Percentiles rank a stretch among this genome's conserved stretches.
Evolutionary conservation across 2,797 vertebrate genomes (phyloP).

Genomic region (Florisuga fusca): DNA sequence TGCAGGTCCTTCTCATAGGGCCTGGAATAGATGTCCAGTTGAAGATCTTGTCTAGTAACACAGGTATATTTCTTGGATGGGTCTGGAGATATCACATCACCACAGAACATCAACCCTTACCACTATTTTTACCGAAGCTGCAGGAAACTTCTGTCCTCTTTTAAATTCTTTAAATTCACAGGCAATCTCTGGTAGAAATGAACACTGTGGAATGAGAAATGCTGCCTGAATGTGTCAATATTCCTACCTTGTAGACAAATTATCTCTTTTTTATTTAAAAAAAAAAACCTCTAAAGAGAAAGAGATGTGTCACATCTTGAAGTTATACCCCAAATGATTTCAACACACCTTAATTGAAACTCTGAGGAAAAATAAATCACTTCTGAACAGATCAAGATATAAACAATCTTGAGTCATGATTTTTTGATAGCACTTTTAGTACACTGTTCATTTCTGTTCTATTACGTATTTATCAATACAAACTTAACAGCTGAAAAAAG

Average conservation of each 20-base stretch:
- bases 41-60: not conserved
- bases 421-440: not conserved
- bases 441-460: not conserved
- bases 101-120: not conserved
- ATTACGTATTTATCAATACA: not conserved
- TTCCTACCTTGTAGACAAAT: not conserved
- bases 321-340: not conserved
- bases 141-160: not conserved
- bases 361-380: not conserved
- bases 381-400: not conserved
- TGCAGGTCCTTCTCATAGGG: not conserved
- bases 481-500: not conserved
- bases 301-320: not conserved
- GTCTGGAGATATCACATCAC: not conserved
- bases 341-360: not conserved
- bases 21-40: not conserved
- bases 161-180: not conserved
- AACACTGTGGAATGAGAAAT: not conserved
- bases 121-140: not conserved
- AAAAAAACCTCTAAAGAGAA: not conserved
- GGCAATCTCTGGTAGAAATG: not conserved
- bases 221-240: not conserved
- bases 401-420: not conserved
- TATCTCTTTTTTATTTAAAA: not conserved
- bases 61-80: not conserved